Evolutionary conservation across 1,140 invertebrate genomes (phyloP), one percentile per base, ranked within the genome.

Genomic region (Magallana angulata): DNA sequence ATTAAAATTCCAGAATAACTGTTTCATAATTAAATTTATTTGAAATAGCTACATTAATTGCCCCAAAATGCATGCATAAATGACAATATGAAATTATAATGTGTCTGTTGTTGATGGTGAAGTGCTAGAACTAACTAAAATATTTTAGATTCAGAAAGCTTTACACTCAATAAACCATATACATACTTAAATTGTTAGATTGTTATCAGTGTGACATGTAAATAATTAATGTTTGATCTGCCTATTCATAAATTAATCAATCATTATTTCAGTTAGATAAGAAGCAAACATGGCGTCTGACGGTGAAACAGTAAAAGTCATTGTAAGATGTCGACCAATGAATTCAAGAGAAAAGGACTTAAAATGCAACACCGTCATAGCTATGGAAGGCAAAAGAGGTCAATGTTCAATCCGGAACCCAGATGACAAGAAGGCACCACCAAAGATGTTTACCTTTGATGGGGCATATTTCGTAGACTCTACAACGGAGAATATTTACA

Each of bases 321-420:
- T 98, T 80, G 97, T 98, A 88, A 96, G 98, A 95, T 99, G 98
- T 96, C 96, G 98, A 59, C 98, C 98, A 18, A 97, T 98, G 96
- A 98, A 98, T 95, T 94, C 95, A 83, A 95, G 97, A 90, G 97
- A 98, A 95, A 96, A 96, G 85, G 95, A 96, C 80, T 93, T 97
- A 18, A 96, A 97, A 86, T 97, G 97, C 94, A 93, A 98, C 97
- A 96, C 95, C 92, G 96, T 97, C 57, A 96, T 98, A 18, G 95
- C 96, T 84, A 97, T 98, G 95, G 96, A 97, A 87, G 87, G 94
- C 14, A 93, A 93, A 14, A 93, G 94, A 86, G 96, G 95, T 57
- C 95, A 96, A 83, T 96, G 96, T 92, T 95, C 94, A 57, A 95
- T 97, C 18, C 93, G 94, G 58, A 96, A 97, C 91, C 96, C 96